Evolutionary conservation across 2,888 invertebrate genomes (phyloP).

Genomic region (Abscondita cerata): DNA sequence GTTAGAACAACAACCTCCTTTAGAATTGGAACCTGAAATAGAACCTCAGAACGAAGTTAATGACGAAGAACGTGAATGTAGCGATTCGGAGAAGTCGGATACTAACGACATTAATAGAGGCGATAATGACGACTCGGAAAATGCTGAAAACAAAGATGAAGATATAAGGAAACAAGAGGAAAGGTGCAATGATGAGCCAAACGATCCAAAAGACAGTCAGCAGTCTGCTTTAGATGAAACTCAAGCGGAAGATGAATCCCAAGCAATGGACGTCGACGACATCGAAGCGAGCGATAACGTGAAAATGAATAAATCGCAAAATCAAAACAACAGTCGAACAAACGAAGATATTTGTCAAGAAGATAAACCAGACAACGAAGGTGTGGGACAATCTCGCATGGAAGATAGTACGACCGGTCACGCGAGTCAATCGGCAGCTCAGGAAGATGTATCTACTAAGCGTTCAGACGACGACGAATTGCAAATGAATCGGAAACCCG

Average conservation of each 20-base stretch:
- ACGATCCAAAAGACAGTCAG: conserved; percentile 51
- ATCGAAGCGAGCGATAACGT: conserved; percentile 61
- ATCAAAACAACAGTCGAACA: conserved; percentile 53
- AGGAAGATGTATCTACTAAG: conserved; percentile 51
- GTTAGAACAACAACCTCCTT: neutral
- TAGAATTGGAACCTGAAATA: neutral
- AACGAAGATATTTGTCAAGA: conserved; percentile 64
- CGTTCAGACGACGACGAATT: conserved; percentile 51
- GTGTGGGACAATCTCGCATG: conserved; percentile 77
- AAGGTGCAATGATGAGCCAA: conserved; percentile 44
- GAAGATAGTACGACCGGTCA: conserved; percentile 76
- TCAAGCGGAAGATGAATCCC: conserved; percentile 54
- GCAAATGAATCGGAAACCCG: conserved; percentile 72
- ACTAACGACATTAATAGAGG: conserved; percentile 47
- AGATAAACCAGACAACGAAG: conserved; percentile 67
- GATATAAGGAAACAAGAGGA: neutral
- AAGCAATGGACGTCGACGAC: conserved; percentile 59
- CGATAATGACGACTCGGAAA: conserved; percentile 47
- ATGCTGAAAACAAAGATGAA: conserved; percentile 41
- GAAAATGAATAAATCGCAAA: conserved; percentile 53
- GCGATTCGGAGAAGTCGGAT: conserved; percentile 38
- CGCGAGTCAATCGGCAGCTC: conserved; percentile 61
- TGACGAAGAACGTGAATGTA: neutral
- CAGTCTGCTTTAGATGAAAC: conserved; percentile 51
- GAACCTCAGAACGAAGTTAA: neutral